Percentiles rank a stretch among this genome's conserved stretches.
Conservation (phyloP, 2,888 invertebrate species). For the Cephus pygmeus region DNA sequence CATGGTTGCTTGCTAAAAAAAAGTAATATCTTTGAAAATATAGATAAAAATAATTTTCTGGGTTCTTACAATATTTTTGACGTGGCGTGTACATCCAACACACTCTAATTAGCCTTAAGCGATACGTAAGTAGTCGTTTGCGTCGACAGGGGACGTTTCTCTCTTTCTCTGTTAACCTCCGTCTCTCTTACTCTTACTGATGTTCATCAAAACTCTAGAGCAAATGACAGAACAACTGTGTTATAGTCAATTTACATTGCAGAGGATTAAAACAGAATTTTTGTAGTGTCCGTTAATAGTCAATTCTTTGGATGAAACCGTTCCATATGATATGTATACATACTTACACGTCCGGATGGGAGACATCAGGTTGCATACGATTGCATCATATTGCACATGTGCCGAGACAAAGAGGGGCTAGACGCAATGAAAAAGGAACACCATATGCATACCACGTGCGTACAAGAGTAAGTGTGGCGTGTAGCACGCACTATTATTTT, state of each 20-base stretch:
- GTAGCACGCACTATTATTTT: not conserved
- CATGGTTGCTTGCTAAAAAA: not conserved
- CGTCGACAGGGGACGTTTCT: not conserved
- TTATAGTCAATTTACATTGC: not conserved
- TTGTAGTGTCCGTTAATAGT: not conserved
- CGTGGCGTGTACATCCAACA: not conserved
- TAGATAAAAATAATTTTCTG: not conserved
- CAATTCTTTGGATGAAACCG: not conserved
- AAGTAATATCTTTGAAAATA: not conserved
- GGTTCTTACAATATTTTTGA: not conserved
- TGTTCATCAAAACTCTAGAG: not conserved
- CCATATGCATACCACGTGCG: not conserved
- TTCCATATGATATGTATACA: not conserved
- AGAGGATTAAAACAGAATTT: not conserved
- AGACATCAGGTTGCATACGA: slow-evolving; percentile 1
- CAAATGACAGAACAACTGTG: not conserved
- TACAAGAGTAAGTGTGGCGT: not conserved
- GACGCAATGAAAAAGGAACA: not conserved
- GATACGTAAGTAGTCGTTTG: not conserved
- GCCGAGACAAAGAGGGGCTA: slow-evolving; percentile 9
- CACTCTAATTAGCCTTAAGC: not conserved
- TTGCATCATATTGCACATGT: slow-evolving; percentile 40
- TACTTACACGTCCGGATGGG: not conserved
- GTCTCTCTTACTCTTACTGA: not conserved
- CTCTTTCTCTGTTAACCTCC: too few relatives aligned